Evolutionary conservation across 2,797 vertebrate species (phyloP).

Genomic region (Echiichthys vipera): DNA sequence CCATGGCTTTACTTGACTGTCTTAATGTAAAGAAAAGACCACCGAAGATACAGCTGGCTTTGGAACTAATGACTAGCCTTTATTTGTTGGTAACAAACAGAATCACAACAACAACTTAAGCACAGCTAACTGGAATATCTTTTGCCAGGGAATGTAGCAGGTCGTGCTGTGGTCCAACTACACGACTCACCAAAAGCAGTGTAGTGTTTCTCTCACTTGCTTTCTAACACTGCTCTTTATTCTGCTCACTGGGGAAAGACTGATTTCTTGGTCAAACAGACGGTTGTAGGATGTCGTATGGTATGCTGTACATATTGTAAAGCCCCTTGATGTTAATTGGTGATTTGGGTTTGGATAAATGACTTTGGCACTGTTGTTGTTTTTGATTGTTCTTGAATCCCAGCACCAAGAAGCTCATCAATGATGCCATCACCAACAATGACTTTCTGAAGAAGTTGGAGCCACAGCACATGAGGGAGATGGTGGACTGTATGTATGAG

Average conservation of each 20-base stretch:
- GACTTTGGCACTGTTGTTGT: neutral
- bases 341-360: neutral
- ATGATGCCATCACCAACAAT: constrained; percentile 84
- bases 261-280: neutral
- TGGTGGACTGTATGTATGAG: constrained; percentile 88
- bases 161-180: neutral
- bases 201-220: neutral
- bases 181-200: neutral
- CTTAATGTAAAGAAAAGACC: neutral
- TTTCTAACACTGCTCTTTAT: neutral
- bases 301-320: neutral
- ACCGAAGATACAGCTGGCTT: neutral
- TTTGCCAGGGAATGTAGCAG: too few relatives aligned
- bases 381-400: neutral
- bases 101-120: neutral
- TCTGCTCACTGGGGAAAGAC: neutral
- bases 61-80: too few relatives aligned
- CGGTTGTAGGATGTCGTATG: too few relatives aligned
- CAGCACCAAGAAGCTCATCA: constrained; percentile 85
- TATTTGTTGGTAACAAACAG: neutral
- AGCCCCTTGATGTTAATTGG: neutral
- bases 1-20: too few relatives aligned
- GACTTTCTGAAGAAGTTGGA: constrained; percentile 88
- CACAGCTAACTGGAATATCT: neutral
- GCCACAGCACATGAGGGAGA: constrained; percentile 82